Evolutionary conservation across 2,888 invertebrate genomes (phyloP).

Genomic region (Plagiodera versicolora): DNA sequence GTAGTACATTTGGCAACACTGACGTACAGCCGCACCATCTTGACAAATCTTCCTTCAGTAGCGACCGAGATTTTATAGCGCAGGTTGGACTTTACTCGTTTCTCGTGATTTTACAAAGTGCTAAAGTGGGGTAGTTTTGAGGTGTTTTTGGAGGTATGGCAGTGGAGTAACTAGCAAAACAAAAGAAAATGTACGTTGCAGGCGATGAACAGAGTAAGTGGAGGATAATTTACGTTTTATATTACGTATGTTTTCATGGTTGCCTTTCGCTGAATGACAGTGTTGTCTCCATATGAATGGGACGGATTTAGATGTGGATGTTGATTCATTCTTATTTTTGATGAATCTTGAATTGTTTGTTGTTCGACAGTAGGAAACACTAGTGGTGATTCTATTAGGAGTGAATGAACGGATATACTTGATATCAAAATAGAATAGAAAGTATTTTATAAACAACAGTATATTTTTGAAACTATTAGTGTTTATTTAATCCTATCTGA

Average conservation of each 20-base stretch:
- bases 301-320: background rate
- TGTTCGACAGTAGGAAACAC: no score
- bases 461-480: no score
- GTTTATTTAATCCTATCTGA: no score
- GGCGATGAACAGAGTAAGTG: slow-evolving; percentile 6
- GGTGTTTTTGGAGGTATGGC: background rate
- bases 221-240: background rate
- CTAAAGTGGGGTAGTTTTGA: background rate
- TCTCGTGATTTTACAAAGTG: slow-evolving; percentile 5
- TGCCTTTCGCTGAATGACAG: background rate
- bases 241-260: background rate
- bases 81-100: slow-evolving; percentile 11
- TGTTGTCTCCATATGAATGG: background rate
- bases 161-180: background rate
- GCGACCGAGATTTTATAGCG: slow-evolving; percentile 25
- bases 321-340: no score
- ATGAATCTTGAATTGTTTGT: no score
- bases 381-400: no score
- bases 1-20: slow-evolving; percentile 15
- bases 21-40: slow-evolving; percentile 22
- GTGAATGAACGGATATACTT: no score
- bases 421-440: no score
- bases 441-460: no score
- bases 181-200: slow-evolving; percentile 3
- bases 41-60: slow-evolving; percentile 28